Evolutionary conservation across 2,797 vertebrate species (phyloP).

Genomic region (Amblyopsis hoosieri): DNA sequence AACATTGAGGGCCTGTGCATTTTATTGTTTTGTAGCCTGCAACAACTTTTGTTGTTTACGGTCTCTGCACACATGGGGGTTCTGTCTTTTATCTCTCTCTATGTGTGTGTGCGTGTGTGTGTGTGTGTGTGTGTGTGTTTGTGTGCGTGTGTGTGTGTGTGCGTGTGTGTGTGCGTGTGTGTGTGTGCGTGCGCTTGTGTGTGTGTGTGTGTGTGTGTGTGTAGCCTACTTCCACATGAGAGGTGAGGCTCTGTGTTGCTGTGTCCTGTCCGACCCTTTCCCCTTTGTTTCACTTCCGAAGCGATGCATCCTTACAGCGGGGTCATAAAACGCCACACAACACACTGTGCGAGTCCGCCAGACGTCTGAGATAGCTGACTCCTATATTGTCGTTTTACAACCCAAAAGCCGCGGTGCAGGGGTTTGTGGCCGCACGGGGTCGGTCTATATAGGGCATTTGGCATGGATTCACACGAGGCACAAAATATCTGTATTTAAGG

Average conservation of each 20-base stretch:
- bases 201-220: conserved; percentile 5
- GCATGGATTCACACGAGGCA: neutral
- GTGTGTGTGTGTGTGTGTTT: conserved; percentile 1
- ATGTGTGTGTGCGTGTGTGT: conserved; percentile 9
- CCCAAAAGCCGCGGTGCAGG: conserved; percentile 42
- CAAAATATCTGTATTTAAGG: neutral
- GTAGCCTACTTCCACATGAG: conserved; percentile 54
- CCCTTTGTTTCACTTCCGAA: conserved; percentile 81
- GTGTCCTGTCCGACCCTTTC: conserved; percentile 55
- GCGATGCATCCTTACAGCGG: conserved; percentile 64
- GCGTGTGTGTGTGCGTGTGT: conserved; percentile 23
- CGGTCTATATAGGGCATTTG: neutral
- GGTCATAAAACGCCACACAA: conserved; percentile 65
- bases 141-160: conserved; percentile 1
- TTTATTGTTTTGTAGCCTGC: conserved; percentile 64
- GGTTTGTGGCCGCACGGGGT: conserved; percentile 58
- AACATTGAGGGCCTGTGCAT: conserved; percentile 28
- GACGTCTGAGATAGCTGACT: conserved; percentile 77
- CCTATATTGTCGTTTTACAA: conserved; percentile 74
- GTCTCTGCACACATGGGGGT: conserved; percentile 58
- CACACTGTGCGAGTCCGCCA: conserved; percentile 64
- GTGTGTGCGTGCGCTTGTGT: conserved; percentile 27
- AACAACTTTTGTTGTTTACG: conserved; percentile 54
- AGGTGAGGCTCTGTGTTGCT: conserved; percentile 16
- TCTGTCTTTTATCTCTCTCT: conserved; percentile 8